Evolutionary conservation across 1,140 invertebrate species (phyloP).

Genomic region (Drosophila tristis): DNA sequence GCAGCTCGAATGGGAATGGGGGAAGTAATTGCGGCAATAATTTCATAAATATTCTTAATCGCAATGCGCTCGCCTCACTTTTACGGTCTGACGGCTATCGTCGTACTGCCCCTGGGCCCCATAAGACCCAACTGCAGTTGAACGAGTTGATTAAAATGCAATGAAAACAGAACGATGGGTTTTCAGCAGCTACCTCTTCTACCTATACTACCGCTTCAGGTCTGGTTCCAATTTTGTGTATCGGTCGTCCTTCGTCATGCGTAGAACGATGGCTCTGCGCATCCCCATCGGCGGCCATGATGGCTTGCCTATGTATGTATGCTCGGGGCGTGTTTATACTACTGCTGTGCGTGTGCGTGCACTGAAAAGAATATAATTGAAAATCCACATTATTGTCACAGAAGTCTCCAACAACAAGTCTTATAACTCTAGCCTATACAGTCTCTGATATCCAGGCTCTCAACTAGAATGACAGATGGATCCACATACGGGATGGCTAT

Average conservation of each 20-base stretch:
- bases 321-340: slow-evolving; percentile 24
- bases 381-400: background rate
- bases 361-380: slow-evolving; percentile 33
- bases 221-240: slow-evolving; percentile 28
- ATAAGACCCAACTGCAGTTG: slow-evolving; percentile 48
- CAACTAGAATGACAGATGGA: too few species aligned
- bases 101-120: background rate
- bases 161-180: slow-evolving; percentile 35
- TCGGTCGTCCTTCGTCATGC: slow-evolving; percentile 57
- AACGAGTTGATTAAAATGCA: slow-evolving; percentile 64
- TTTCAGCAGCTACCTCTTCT: slow-evolving; percentile 24
- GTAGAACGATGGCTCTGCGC: slow-evolving; percentile 35
- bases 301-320: slow-evolving; percentile 21
- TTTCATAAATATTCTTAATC: slow-evolving; percentile 77
- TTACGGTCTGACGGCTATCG: slow-evolving; percentile 47
- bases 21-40: slow-evolving; percentile 69
- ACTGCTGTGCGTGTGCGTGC: slow-evolving; percentile 22
- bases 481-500: background rate
- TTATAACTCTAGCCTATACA: too few species aligned
- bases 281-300: slow-evolving; percentile 60
- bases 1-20: slow-evolving; percentile 2
- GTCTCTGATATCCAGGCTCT: too few species aligned
- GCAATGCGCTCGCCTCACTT: slow-evolving; percentile 33
- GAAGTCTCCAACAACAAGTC: background rate
- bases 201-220: background rate